Conservation (phyloP, 2,888 invertebrate species). For the Odontomyia ornata region DNA sequence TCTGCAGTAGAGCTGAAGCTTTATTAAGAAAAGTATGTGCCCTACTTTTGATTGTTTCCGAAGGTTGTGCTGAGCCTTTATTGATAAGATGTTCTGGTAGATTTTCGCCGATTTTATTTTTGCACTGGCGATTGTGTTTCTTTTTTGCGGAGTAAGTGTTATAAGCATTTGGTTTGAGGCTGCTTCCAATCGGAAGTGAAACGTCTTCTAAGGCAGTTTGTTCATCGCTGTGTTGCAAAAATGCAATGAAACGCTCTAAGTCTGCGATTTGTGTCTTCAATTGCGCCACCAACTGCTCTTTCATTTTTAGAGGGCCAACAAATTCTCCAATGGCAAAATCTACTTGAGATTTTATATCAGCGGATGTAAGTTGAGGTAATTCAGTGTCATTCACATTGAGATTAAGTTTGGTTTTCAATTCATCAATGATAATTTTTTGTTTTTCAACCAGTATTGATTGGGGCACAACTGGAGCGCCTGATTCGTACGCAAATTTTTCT, state of each 20-base stretch:
- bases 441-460: conserved; percentile 84
- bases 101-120: neutral
- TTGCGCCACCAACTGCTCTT: conserved; percentile 94
- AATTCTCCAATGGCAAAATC: conserved; percentile 90
- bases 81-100: neutral
- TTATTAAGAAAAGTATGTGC: conserved; percentile 76
- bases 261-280: conserved; percentile 97
- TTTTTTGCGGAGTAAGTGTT: conserved; percentile 63
- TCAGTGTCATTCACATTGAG: conserved; percentile 84
- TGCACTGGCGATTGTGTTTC: conserved; percentile 49
- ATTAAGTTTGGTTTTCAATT: conserved; percentile 84
- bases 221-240: conserved; percentile 82
- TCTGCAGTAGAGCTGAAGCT: conserved; percentile 88
- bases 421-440: conserved; percentile 90
- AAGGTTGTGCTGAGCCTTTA: neutral
- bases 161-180: conserved; percentile 55
- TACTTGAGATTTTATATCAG: conserved; percentile 87
- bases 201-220: neutral
- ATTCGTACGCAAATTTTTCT: conserved; percentile 84
- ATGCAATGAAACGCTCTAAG: conserved; percentile 94
- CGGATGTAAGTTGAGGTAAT: conserved; percentile 75
- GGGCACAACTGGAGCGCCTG: conserved; percentile 77
- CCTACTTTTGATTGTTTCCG: conserved; percentile 57
- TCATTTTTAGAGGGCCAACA: conserved; percentile 92
- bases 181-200: conserved; percentile 42